phyloP scores from a whole-genome alignment of 2,113 vertebrate species.

The Xenus cinereus region DNA sequence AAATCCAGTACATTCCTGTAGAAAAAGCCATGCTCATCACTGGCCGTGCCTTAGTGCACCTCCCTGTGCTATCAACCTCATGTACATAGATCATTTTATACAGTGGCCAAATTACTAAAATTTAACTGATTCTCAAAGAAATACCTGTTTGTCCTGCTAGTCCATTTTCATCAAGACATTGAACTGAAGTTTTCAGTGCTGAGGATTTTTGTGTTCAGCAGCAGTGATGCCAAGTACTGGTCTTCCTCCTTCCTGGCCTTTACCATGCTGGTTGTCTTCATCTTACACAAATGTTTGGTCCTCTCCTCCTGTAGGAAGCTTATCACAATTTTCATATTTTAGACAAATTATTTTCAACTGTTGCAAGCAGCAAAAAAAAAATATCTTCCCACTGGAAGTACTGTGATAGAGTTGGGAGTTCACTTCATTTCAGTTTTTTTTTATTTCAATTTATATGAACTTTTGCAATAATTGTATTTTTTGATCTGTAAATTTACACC shows the following conservation, averaged over 20 bases:
- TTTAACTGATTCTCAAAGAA: not conserved
- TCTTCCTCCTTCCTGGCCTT: not conserved
- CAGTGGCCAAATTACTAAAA: not conserved
- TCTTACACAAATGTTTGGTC: not conserved
- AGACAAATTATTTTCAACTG: not conserved
- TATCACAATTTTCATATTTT: not conserved
- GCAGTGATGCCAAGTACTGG: not conserved
- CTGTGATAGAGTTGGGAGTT: not conserved
- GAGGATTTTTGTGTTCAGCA: not conserved
- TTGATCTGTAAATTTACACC: not conserved
- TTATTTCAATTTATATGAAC: not conserved
- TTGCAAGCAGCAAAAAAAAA: not conserved
- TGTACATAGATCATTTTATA: not conserved
- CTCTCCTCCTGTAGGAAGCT: not conserved
- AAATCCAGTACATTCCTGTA: not conserved
- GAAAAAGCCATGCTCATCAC: not conserved
- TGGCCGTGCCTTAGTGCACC: not conserved
- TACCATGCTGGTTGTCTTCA: not conserved
- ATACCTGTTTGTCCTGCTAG: not conserved
- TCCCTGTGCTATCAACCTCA: not conserved
- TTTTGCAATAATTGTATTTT: not conserved
- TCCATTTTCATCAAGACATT: not conserved
- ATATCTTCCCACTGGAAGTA: not conserved
- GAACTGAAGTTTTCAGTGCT: not conserved
- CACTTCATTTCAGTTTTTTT: not conserved